A percentile compares a stretch with the other conserved stretches of the same genome.
Evolutionary conservation across 30 jellyfish, hydroid and myxozoan species (phyloP).

Genomic region (Catostylus mosaicus): DNA sequence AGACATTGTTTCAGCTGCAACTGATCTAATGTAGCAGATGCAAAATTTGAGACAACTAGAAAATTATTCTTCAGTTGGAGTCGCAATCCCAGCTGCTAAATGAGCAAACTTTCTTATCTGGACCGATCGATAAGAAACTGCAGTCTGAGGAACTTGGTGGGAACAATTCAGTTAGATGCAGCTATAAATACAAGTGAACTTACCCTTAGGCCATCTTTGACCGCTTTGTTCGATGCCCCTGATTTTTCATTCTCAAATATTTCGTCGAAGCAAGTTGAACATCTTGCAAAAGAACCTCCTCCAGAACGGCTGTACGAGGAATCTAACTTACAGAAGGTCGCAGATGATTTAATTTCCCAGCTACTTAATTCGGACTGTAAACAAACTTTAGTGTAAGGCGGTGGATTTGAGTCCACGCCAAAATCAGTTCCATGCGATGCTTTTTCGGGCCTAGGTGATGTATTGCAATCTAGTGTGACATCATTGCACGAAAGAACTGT

Average conservation of each 20-base stretch:
- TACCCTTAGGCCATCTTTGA: constrained; percentile 80
- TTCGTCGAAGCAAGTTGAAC: constrained; percentile 87
- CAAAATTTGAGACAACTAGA: too few species aligned
- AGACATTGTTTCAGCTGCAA: too few species aligned
- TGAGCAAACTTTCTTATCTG: too few species aligned
- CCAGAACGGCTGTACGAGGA: constrained; percentile 1
- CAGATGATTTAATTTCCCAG: constrained; percentile 86
- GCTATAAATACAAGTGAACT: background rate
- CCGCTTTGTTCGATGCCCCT: constrained; percentile 53
- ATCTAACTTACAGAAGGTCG: constrained; percentile 33
- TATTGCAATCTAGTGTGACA: background rate
- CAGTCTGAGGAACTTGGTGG: too few species aligned
- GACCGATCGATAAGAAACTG: too few species aligned
- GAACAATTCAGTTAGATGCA: too few species aligned
- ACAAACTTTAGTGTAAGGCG: constrained; percentile 71
- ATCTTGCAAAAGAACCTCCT: constrained; percentile 47
- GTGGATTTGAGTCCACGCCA: constrained; percentile 54
- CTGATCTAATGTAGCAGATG: too few species aligned
- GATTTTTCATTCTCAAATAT: constrained; percentile 59
- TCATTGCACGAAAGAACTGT: background rate
- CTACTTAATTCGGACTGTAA: constrained; percentile 48
- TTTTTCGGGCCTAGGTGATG: background rate
- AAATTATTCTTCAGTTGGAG: too few species aligned
- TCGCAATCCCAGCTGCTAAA: too few species aligned
- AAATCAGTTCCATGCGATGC: background rate